A percentile compares a stretch with the other conserved stretches of the same genome.
Conservation (phyloP, 2,797 vertebrate genomes). For the Gobionotothen gibberifrons region DNA sequence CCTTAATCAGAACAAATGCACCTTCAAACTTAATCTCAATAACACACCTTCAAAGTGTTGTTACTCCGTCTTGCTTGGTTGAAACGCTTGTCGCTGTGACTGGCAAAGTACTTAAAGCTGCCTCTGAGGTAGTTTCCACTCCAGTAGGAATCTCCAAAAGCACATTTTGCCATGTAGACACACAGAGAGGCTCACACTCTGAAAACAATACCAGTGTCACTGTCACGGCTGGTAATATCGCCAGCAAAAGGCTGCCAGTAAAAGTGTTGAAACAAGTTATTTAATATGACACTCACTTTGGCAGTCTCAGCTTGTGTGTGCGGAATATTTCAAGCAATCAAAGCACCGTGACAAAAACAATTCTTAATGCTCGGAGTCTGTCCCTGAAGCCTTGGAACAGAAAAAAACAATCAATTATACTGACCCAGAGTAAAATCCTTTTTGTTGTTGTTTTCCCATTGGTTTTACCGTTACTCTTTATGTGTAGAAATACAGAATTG, state of each 20-base stretch:
- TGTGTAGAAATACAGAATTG: background rate
- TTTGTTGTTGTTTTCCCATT: background rate
- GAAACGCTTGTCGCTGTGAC: no score
- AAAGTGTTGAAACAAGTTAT: constrained; percentile 25
- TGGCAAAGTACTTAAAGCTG: no score
- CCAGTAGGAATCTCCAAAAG: no score
- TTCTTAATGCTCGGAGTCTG: constrained; percentile 31
- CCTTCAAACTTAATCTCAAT: no score
- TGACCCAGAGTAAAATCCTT: constrained; percentile 19
- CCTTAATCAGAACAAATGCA: no score
- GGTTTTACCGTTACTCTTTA: constrained; percentile 1
- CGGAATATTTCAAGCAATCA: constrained; percentile 10
- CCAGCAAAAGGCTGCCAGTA: constrained; percentile 20
- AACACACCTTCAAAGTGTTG: no score
- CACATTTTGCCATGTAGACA: no score
- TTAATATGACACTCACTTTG: constrained; percentile 22
- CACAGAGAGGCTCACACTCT: no score
- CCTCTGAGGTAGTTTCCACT: no score
- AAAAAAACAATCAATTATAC: constrained; percentile 21
- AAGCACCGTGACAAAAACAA: constrained; percentile 27
- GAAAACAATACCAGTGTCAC: no score
- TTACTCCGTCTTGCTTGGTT: no score
- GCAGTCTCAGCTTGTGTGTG: background rate
- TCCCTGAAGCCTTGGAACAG: constrained; percentile 2
- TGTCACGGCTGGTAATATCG: background rate